Base-by-base conservation (phyloP, 2,797 vertebrate genomes). In the Sylvilagus floridanus region DNA sequence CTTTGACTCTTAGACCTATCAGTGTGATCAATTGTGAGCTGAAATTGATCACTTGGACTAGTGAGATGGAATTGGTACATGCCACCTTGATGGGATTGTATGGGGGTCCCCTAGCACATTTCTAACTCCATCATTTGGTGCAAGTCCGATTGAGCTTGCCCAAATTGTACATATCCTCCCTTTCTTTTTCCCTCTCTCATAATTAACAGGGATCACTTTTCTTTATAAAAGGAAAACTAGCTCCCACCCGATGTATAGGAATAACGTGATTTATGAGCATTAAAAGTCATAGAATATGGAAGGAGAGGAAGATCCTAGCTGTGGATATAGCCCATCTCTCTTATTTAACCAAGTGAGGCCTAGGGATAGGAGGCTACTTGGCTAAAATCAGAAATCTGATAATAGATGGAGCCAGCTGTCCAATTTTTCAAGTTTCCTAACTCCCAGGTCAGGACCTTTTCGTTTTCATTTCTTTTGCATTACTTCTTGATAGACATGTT, bases 401-500 rank as follows among this genome's bases (percentile, higher is more conserved):
- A 65, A 78, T 22, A 10, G 8, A 14, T 60, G 68, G 47, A 93
- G 2, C 9, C 13, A 12, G 6, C 68, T 24, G 3, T 52, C 35
- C 72, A 14, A 22, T 19, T 81, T n/a, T 42, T 72, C 11, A 66
- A 17, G n/a, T 87, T 93, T 84, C 24, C 28, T 85, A 32, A 89
- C 32, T 62, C 24, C 26, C 24, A 87, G 32, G 54, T 85, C 37
- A 89, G 16, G 10, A 71, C 10, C 26, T 28, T 3, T 9, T 57
- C 21, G 10, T 54, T 5, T 60, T 32, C 47, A 16, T 12, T 12
- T 84, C 8, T 50, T 12, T 37, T 17, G 1, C 26, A 26, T 68
- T 63, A 32, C 3, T 22, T 75, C 50, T 94, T 96, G 68, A 63
- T 87, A 94, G 92, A 37, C 26, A 78, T 84, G 9, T 81, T 88